phyloP scores from a whole-genome alignment of 2,888 invertebrate species.

The Chrysolina oricalcia region DNA sequence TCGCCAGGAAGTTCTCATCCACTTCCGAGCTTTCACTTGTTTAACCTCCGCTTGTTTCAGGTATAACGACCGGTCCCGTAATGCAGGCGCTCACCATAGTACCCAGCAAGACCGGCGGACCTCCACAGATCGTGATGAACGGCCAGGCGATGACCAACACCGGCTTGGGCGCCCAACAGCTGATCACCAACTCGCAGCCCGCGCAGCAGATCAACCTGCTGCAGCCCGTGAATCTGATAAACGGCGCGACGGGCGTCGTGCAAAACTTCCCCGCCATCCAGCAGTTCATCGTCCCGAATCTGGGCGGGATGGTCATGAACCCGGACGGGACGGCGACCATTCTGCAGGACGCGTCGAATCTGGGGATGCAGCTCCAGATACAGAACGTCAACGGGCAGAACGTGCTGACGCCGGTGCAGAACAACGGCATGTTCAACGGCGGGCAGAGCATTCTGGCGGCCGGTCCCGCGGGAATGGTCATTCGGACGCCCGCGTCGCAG shows the following conservation, averaged over 20 bases:
- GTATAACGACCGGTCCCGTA: constrained; percentile 80
- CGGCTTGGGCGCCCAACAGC: constrained; percentile 78
- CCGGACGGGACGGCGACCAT: constrained; percentile 83
- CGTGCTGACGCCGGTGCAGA: constrained; percentile 83
- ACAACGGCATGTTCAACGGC: constrained; percentile 78
- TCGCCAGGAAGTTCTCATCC: too few relatives aligned
- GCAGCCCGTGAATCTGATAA: constrained; percentile 88
- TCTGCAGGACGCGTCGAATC: constrained; percentile 79
- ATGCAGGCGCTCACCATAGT: constrained; percentile 85
- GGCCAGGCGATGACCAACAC: constrained; percentile 76
- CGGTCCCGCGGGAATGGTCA: constrained; percentile 84
- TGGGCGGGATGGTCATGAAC: constrained; percentile 88
- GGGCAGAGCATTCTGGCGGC: constrained; percentile 78
- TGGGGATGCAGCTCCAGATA: constrained; percentile 84
- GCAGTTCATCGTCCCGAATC: constrained; percentile 87
- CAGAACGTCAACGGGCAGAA: constrained; percentile 88
- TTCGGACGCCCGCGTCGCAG: constrained; percentile 83
- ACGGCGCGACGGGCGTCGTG: constrained; percentile 80
- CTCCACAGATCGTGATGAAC: constrained; percentile 85
- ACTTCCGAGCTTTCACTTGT: too few relatives aligned
- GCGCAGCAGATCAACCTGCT: constrained; percentile 81
- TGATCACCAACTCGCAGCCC: constrained; percentile 75
- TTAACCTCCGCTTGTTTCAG: neutral
- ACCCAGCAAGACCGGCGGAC: constrained; percentile 83
- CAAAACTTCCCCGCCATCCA: constrained; percentile 87